phyloP scores from a whole-genome alignment of 2,113 vertebrate genomes.

The Dipodomys spectabilis region DNA sequence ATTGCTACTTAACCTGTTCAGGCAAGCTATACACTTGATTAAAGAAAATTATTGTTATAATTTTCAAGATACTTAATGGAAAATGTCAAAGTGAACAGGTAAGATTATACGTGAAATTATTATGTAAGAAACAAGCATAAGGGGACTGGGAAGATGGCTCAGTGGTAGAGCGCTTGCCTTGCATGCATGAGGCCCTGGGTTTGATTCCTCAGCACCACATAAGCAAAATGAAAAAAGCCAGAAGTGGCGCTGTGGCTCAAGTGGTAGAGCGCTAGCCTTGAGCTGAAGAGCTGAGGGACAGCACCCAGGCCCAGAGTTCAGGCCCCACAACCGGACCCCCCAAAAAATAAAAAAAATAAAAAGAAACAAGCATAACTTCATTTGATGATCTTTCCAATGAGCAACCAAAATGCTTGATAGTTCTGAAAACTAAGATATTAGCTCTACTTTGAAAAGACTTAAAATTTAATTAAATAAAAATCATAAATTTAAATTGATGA shows the following conservation, averaged over 20 bases:
- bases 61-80: conserved; percentile 69
- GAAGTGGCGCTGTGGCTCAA: too few species aligned
- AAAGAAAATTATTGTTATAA: conserved; percentile 64
- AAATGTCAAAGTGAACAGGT: conserved; percentile 27
- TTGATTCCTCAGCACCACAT: too few species aligned
- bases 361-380: background rate
- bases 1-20: conserved; percentile 53
- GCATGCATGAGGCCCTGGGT: too few species aligned
- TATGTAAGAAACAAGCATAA: conserved; percentile 37
- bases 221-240: too few species aligned
- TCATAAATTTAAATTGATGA: conserved; percentile 50
- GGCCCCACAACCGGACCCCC: too few species aligned
- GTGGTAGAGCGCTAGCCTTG: too few species aligned
- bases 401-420: conserved; percentile 5
- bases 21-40: conserved; percentile 31
- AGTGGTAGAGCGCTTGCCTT: too few species aligned
- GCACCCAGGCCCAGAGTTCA: too few species aligned
- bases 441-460: conserved; percentile 38
- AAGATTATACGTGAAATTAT: conserved; percentile 63
- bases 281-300: too few species aligned
- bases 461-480: conserved; percentile 60
- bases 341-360: too few species aligned
- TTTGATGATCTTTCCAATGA: conserved; percentile 57
- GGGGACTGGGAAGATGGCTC: too few species aligned
- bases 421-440: conserved; percentile 14